Conservation (phyloP, 1,140 invertebrate species). For the Calliphora vicina region DNA sequence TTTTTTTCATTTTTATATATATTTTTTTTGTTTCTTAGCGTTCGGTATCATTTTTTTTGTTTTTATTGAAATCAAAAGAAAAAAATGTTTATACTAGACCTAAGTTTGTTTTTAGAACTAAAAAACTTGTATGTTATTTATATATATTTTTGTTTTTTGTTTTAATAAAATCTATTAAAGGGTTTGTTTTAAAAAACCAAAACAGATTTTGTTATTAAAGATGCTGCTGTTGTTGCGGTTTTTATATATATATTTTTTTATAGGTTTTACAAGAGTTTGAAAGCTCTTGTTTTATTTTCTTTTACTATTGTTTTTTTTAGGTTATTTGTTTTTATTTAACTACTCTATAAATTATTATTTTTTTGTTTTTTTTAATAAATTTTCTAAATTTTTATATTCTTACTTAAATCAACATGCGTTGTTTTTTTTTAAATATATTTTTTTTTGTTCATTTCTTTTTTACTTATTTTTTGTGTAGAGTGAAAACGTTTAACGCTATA, state of each 20-base stretch:
- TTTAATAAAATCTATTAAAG: background rate
- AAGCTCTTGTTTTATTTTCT: background rate
- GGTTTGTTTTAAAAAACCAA: background rate
- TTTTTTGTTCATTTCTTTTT: slow-evolving; percentile 8
- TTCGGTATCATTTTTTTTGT: background rate
- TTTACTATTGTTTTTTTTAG: background rate
- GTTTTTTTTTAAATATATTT: background rate
- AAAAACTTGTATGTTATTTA: slow-evolving; percentile 41
- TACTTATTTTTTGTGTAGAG: background rate
- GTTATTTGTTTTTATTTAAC: slow-evolving; percentile 43
- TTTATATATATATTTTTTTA: background rate
- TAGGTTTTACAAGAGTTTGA: background rate
- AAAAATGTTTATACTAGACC: background rate
- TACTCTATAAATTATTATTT: slow-evolving; percentile 38
- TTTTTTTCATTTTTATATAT: background rate
- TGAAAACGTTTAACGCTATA: slow-evolving; percentile 15
- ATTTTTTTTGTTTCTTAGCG: background rate
- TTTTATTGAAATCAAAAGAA: slow-evolving; percentile 26
- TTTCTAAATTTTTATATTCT: background rate
- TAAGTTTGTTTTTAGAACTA: slow-evolving; percentile 46
- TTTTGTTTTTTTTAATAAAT: slow-evolving; percentile 40
- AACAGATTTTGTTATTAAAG: background rate
- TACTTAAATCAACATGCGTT: slow-evolving; percentile 5
- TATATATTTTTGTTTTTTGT: background rate
- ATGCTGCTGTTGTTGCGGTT: background rate